Evolutionary conservation across 1,140 invertebrate species (phyloP), one percentile per base, ranked within the genome.

Genomic region (Lineus longissimus): DNA sequence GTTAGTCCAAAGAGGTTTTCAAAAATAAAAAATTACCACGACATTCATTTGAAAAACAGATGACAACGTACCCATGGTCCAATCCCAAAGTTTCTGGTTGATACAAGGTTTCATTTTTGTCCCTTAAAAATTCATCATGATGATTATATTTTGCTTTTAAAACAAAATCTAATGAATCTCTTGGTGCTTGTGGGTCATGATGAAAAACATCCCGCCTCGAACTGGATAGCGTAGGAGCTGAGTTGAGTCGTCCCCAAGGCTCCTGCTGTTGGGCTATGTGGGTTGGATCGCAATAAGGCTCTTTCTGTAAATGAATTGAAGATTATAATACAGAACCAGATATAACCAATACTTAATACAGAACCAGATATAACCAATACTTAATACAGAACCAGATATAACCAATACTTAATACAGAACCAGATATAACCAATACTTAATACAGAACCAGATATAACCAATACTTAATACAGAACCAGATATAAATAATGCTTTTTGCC

Each of bases 81-180:
- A 65, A 67, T 25, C 70, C 71, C 36, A 75, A 41, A n/a, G 80
- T 82, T 63, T 82, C 81, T 41, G 69, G 73, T 66, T 82, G 81
- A 55, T 74, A 67, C 19, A 79, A 45, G 13, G 75, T 78, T 64
- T 80, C 71, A 68, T 76, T 73, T 63, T 69, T 76, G 33, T 71
- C 73, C 33, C 66, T 77, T 0, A 81, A 67, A 22, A 81, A 73
- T 40, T 77, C 76, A 22, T 70, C 69, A 65, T 82, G 77, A n/a
- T 82, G 81, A 62, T 81, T 64, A 64, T 82, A 82, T 58, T 74
- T 61, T 19, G 79, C 70, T 65, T 81, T 82, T 2, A 82, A 63
- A 36, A 79, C 62, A 72, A 82, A 82, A 62, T 82, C 81, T 19
- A 82, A 65, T 55, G 70, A 75, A 67, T 82, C 80, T 22, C 68